These are phyloP conservation scores for Drosophila erecta DNA, from an alignment of 1,140 invertebrate species.

Conservation along the genomic window DNA sequence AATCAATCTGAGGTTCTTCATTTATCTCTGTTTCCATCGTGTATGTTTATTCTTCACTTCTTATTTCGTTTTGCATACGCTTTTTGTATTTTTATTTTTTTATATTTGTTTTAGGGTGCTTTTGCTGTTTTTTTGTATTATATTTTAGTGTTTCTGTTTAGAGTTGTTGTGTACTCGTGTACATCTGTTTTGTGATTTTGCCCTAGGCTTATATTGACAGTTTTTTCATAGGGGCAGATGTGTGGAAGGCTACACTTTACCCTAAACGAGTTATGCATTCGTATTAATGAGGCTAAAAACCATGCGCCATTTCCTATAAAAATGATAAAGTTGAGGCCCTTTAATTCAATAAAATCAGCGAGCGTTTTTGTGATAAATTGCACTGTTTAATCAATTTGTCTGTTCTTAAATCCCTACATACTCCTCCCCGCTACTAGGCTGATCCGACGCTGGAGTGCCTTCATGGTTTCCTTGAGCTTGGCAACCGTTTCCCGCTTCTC, in stretches of 20 bases:
- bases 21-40: neutral
- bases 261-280: too few species aligned
- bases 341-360: neutral
- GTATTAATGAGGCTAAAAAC: too few species aligned
- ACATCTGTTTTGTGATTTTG: constrained; percentile 1
- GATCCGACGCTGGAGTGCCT: constrained; percentile 23
- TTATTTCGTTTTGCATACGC: neutral
- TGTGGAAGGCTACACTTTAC: too few species aligned
- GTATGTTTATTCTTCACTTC: neutral
- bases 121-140: neutral
- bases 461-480: constrained; percentile 36
- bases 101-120: neutral
- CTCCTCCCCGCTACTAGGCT: neutral
- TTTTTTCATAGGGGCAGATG: neutral
- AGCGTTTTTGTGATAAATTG: neutral
- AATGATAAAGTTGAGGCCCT: too few species aligned
- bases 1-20: neutral
- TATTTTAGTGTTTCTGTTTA: constrained; percentile 11
- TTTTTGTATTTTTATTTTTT: neutral
- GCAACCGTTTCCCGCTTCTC: constrained; percentile 1
- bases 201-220: neutral
- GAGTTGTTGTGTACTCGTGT: constrained; percentile 29
- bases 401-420: neutral
- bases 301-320: too few species aligned
- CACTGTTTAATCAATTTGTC: neutral